Conservation (phyloP, 2,797 vertebrate genomes). For the Loris lydekkerianus region DNA sequence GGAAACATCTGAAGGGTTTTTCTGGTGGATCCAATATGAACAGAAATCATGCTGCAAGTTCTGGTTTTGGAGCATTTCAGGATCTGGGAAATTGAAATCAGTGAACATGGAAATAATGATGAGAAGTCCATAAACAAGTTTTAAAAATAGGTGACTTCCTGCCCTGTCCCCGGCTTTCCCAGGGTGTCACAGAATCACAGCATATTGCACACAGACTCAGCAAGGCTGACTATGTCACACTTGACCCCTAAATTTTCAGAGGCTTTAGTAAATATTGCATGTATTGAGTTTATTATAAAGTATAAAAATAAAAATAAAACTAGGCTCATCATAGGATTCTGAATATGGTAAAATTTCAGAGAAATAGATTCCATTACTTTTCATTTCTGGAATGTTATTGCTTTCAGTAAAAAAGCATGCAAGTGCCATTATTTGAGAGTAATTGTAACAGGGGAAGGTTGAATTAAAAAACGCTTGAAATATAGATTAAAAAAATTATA, state of each 20-base stretch:
- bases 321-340: neutral
- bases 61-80: slow-evolving; percentile 80
- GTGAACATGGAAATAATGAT: slow-evolving; percentile 85
- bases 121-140: slow-evolving; percentile 85
- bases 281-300: slow-evolving; percentile 31
- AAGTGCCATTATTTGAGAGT: slow-evolving; percentile 12
- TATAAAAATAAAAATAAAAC: slow-evolving; percentile 12
- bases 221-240: neutral
- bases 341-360: slow-evolving; percentile 20
- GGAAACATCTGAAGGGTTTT: slow-evolving; percentile 85
- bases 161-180: slow-evolving; percentile 81
- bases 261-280: neutral
- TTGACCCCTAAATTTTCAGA: neutral
- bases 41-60: slow-evolving; percentile 78
- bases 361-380: neutral
- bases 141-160: slow-evolving; percentile 87
- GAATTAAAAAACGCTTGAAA: slow-evolving; percentile 7
- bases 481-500: neutral
- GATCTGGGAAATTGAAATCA: slow-evolving; percentile 84
- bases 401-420: neutral
- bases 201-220: neutral
- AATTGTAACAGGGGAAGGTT: neutral
- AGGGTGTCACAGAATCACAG: slow-evolving; percentile 78
- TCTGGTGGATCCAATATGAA: slow-evolving; percentile 77
- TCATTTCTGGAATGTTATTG: neutral